Percentiles rank a stretch among this genome's conserved stretches.
phyloP scores from a whole-genome alignment of 2,888 invertebrate genomes.

The Brachyptera risi region DNA sequence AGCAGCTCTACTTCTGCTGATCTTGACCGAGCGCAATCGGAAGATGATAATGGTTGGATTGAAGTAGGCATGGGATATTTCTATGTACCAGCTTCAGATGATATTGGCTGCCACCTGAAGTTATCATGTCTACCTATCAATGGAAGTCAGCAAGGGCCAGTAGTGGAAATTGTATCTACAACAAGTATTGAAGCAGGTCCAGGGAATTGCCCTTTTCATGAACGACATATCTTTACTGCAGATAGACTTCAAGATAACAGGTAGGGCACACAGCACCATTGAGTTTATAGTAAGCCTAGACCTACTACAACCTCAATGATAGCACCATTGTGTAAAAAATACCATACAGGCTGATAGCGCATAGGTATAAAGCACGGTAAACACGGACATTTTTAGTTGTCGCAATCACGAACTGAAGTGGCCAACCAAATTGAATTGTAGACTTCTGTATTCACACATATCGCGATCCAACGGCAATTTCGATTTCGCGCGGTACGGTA shows the following conservation, averaged over 20 bases:
- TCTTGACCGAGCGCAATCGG: not conserved
- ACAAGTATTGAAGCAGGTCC: conserved; percentile 67
- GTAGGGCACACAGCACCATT: conserved; percentile 45
- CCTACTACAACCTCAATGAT: not conserved
- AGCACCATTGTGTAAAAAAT: too few relatives aligned
- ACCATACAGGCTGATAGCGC: too few relatives aligned
- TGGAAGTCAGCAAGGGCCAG: conserved; percentile 54
- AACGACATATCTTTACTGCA: conserved; percentile 66
- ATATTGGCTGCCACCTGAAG: conserved; percentile 66
- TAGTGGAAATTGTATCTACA: conserved; percentile 56
- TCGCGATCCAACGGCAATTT: too few relatives aligned
- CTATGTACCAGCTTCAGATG: conserved; percentile 57
- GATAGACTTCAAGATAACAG: conserved; percentile 52
- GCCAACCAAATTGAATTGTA: too few relatives aligned
- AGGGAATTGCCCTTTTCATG: conserved; percentile 75
- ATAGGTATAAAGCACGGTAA: too few relatives aligned
- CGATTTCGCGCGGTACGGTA: too few relatives aligned
- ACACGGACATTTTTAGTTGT: too few relatives aligned
- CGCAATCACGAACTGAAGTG: too few relatives aligned
- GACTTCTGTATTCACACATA: too few relatives aligned
- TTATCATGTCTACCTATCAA: conserved; percentile 55
- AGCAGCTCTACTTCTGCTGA: too few relatives aligned
- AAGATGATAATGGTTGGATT: conserved; percentile 50
- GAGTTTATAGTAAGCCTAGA: conserved; percentile 21
- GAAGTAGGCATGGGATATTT: conserved; percentile 54